Percentiles rank a stretch among this genome's conserved stretches.
Conservation (phyloP, 2,888 invertebrate genomes). For the Archips crataeganus region DNA sequence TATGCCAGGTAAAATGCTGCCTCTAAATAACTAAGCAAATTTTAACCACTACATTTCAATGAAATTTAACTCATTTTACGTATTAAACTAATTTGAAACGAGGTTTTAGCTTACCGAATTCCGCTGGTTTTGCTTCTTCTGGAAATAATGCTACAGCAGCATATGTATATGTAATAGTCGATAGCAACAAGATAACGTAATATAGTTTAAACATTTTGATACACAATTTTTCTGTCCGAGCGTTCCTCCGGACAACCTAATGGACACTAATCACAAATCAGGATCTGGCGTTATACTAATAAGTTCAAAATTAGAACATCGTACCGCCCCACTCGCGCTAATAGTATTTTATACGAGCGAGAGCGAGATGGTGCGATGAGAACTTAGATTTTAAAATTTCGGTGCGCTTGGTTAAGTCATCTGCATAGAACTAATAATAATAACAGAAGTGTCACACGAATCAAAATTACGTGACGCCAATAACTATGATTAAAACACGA, state of each 20-base stretch:
- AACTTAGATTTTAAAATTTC: too few relatives aligned
- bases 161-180: constrained; percentile 1
- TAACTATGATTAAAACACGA: too few relatives aligned
- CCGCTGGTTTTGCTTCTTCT: constrained; percentile 12
- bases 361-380: too few relatives aligned
- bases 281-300: not conserved
- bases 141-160: constrained; percentile 7
- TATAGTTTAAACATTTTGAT: not conserved
- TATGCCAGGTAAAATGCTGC: not conserved
- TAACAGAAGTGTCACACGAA: too few relatives aligned
- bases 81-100: not conserved
- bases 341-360: too few relatives aligned
- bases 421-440: too few relatives aligned
- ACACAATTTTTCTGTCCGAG: not conserved
- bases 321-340: too few relatives aligned
- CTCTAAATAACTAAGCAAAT: not conserved
- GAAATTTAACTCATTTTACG: not conserved
- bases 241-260: not conserved
- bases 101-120: constrained; percentile 6
- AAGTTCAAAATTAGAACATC: too few relatives aligned
- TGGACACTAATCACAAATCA: not conserved
- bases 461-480: too few relatives aligned
- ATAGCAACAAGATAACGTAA: not conserved
- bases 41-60: not conserved
- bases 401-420: too few relatives aligned